Conservation (phyloP, 2,888 invertebrate species). For the Carcina quercana region DNA sequence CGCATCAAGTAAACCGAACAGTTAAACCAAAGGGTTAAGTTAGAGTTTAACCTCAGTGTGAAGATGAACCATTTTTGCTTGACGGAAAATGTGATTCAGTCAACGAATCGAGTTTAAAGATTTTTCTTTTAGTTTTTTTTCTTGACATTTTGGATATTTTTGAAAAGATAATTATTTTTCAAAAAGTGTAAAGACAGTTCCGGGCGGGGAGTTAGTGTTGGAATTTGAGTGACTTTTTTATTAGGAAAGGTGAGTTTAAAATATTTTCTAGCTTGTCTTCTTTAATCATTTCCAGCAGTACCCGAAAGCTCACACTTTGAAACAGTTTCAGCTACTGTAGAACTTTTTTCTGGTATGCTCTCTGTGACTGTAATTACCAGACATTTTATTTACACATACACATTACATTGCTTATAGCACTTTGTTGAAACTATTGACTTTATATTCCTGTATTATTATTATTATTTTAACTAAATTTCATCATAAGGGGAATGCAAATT, state of each 20-base stretch:
- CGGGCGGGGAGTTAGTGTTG: not conserved
- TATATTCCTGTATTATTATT: too few relatives aligned
- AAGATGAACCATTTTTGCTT: constrained; percentile 65
- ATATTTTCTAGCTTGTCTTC: constrained; percentile 13
- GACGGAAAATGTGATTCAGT: constrained; percentile 68
- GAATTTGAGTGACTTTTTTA: constrained; percentile 20
- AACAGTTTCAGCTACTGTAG: too few relatives aligned
- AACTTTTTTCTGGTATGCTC: too few relatives aligned
- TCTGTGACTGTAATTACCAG: too few relatives aligned
- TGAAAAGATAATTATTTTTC: too few relatives aligned
- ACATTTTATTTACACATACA: too few relatives aligned
- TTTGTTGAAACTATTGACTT: too few relatives aligned
- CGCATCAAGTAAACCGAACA: constrained; percentile 17
- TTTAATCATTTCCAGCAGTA: not conserved
- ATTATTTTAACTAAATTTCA: too few relatives aligned
- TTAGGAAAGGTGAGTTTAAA: constrained; percentile 18
- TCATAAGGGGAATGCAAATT: too few relatives aligned
- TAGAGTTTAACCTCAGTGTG: constrained; percentile 20
- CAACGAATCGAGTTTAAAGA: constrained; percentile 26
- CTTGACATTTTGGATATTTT: constrained; percentile 20
- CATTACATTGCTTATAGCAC: too few relatives aligned
- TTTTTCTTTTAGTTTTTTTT: constrained; percentile 19
- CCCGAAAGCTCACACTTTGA: too few relatives aligned
- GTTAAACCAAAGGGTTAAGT: constrained; percentile 1
- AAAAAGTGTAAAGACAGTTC: too few relatives aligned